Base-by-base conservation (phyloP, 1,140 invertebrate species). In the Drosophila virilis region DNA sequence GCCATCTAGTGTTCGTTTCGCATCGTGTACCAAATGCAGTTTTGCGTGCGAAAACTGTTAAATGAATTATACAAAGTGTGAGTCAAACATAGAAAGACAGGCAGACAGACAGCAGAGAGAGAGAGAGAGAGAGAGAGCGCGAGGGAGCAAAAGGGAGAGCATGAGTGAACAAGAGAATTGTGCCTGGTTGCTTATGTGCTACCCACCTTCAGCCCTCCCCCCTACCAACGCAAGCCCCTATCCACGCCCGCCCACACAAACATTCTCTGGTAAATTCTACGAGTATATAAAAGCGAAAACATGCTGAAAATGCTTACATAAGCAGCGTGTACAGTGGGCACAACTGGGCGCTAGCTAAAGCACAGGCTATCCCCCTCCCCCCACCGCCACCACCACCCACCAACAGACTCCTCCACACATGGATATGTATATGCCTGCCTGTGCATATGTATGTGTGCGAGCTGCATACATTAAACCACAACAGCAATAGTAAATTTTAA, bases 251-350 rank as follows among this genome's bases (percentile, higher is more conserved):
- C 66, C 71, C 80, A 82, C 80, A 74, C 65, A 43, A 76, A 40
- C n/a, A 59, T 69, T 60, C 57, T 69, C 64, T 67, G 35, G 42
- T 50, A 54, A 40, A 67, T 67, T 58, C 52, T 40, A 40, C 54
- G 42, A 85, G 80, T 81, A 85, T 85, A 85, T 85, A 86, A 85
- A 85, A 78, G 74, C 75, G 37, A 82, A 85, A 85, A 85, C 81
- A 86, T 81, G 82, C 81, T 86, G 82, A 81, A 85, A 80, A 81
- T 85, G 78, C 81, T 85, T 86, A 85, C 81, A 85, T 85, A 85
- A 85, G 81, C 81, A 72, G 62, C 51, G 70, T 50, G 65, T 70
- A 74, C 61, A 57, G 64, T 59, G 73, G 45, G 57, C n/a, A 51
- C 33, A 65, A 58, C 32, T 51, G 58, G 57, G 55, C 42, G 66